Evolutionary conservation across 1,140 invertebrate genomes (phyloP).

Genomic region (Drosophila sp.): DNA sequence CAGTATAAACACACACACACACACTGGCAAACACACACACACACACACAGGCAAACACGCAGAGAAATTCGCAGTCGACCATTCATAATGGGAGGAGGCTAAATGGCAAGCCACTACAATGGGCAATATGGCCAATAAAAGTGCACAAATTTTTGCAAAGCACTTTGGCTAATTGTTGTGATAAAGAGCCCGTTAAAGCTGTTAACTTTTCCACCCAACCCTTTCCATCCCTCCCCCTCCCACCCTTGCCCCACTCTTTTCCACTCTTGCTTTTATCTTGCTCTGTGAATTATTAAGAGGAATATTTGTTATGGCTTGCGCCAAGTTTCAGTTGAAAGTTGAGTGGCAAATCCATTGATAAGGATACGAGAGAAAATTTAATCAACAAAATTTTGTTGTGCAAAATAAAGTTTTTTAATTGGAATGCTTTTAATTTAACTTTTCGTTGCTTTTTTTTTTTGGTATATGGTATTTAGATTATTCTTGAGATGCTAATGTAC

Average conservation of each 20-base stretch:
- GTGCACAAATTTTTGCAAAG: slow-evolving; percentile 56
- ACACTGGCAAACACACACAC: slow-evolving; percentile 20
- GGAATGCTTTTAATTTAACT: background rate
- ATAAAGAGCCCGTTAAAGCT: slow-evolving; percentile 42
- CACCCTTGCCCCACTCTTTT: no score
- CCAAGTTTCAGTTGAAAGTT: background rate
- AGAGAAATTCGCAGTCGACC: slow-evolving; percentile 18
- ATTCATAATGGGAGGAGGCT: slow-evolving; percentile 34
- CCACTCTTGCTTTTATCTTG: background rate
- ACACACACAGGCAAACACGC: background rate
- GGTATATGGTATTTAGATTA: no score
- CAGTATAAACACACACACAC: slow-evolving; percentile 29
- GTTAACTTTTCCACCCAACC: background rate
- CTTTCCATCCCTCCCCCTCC: background rate
- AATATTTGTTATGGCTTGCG: slow-evolving; percentile 5
- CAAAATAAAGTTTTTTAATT: slow-evolving; percentile 2
- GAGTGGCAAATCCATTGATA: slow-evolving; percentile 2
- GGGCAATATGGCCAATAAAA: slow-evolving; percentile 46
- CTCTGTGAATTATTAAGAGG: background rate
- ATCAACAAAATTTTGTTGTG: no score
- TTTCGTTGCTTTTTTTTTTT: background rate
- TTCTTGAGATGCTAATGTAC: no score
- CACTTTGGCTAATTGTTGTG: slow-evolving; percentile 65
- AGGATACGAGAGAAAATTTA: background rate
- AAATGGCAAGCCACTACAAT: slow-evolving; percentile 27